phyloP scores from a whole-genome alignment of 2,113 vertebrate genomes.

The Prochilodus magdalenae region DNA sequence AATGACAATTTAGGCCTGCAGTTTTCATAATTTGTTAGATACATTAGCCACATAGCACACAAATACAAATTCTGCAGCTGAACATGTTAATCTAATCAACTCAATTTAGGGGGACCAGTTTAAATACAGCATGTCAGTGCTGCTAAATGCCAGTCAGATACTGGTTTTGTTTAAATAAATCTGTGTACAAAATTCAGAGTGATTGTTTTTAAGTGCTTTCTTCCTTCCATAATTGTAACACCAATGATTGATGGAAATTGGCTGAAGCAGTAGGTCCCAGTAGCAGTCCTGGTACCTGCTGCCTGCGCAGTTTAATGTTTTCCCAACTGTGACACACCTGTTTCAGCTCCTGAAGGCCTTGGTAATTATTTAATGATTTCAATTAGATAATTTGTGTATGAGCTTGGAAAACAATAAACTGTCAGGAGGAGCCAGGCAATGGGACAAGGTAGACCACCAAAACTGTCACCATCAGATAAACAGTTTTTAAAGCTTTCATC shows the following conservation, averaged over 20 bases:
- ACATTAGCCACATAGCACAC: no score
- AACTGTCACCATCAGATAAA: no score
- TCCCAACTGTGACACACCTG: slow-evolving; percentile 8
- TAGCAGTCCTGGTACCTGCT: slow-evolving; percentile 7
- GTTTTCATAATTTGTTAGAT: no score
- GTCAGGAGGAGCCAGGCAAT: not conserved
- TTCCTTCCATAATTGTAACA: not conserved
- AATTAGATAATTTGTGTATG: slow-evolving; percentile 11
- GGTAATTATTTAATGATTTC: slow-evolving; percentile 23
- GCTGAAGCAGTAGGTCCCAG: not conserved
- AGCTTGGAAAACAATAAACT: not conserved
- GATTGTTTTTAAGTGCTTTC: not conserved
- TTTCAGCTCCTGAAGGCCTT: not conserved
- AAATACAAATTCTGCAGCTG: not conserved
- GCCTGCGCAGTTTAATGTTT: no score
- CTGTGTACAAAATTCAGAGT: not conserved
- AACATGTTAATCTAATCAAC: not conserved
- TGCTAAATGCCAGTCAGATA: no score
- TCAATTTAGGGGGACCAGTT: no score
- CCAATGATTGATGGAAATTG: not conserved
- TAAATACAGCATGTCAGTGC: no score
- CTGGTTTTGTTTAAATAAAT: not conserved
- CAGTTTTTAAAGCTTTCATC: no score
- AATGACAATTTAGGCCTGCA: no score
- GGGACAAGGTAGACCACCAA: not conserved